Percentiles rank a stretch among this genome's conserved stretches.
These are phyloP conservation scores for Alfaro cultratus DNA, from an alignment of 2,797 vertebrate species.

Conservation along the genomic window DNA sequence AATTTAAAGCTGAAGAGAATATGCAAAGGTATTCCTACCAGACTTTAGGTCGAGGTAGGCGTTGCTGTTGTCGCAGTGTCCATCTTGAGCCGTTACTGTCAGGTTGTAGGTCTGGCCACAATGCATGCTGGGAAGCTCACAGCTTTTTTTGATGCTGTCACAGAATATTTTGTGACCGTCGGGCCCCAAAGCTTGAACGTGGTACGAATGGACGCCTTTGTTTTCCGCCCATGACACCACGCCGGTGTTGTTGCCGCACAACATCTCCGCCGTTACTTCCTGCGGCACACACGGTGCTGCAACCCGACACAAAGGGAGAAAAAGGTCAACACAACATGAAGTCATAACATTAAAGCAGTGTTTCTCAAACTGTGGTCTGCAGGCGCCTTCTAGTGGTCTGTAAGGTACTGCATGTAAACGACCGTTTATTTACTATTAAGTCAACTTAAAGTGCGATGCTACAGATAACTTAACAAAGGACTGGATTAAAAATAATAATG, in stretches of 20 bases:
- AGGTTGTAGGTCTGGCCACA: slow-evolving; percentile 83
- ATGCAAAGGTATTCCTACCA: slow-evolving; percentile 56
- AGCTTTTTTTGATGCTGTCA: slow-evolving; percentile 52
- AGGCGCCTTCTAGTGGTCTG: no score
- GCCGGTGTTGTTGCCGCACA: slow-evolving; percentile 71
- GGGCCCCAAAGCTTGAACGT: slow-evolving; percentile 65
- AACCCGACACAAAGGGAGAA: slow-evolving; percentile 3
- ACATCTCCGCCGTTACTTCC: slow-evolving; percentile 53
- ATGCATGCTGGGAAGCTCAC: slow-evolving; percentile 69
- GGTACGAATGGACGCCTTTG: slow-evolving; percentile 59
- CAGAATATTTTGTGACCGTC: slow-evolving; percentile 72
- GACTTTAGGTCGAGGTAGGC: slow-evolving; percentile 68
- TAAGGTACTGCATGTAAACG: no score
- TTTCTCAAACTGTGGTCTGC: no score
- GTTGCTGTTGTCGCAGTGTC: slow-evolving; percentile 68
- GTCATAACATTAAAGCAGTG: not conserved
- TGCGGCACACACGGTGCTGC: slow-evolving; percentile 77
- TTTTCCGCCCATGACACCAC: slow-evolving; percentile 76
- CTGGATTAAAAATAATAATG: no score
- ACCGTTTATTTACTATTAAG: no score
- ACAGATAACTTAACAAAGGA: no score
- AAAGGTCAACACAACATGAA: not conserved
- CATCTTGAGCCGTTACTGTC: slow-evolving; percentile 75
- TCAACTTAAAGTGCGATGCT: no score
- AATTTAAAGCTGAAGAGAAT: not conserved